phyloP scores from a whole-genome alignment of 2,113 vertebrate species.

The Illadopsis cleaveri region DNA sequence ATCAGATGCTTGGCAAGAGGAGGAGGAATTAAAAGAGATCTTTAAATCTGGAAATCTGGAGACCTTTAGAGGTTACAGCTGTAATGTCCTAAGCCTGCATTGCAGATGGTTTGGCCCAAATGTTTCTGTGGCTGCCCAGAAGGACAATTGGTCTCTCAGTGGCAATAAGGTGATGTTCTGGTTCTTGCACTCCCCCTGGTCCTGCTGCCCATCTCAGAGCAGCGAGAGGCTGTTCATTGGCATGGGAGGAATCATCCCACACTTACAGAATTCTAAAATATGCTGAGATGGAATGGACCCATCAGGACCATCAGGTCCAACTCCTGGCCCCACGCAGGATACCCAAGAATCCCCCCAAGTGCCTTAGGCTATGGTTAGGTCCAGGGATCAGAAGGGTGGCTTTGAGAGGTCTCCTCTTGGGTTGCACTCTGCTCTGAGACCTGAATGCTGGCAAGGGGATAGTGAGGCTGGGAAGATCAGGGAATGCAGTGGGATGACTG shows the following conservation, averaged over 20 bases:
- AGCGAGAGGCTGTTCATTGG: rapidly evolving
- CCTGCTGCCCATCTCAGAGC: background rate
- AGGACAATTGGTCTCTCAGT: rapidly evolving
- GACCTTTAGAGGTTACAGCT: constrained; percentile 25
- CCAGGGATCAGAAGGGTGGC: background rate
- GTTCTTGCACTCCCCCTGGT: background rate
- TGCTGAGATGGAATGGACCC: background rate
- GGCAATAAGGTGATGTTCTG: background rate
- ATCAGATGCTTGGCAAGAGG: constrained; percentile 25
- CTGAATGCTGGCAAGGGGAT: background rate
- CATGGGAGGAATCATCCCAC: background rate
- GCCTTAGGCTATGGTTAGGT: background rate
- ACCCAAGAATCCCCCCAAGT: background rate
- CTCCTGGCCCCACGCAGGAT: background rate
- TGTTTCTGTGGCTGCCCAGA: background rate
- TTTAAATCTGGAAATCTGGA: constrained; percentile 27
- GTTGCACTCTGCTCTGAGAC: background rate
- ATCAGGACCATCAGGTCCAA: background rate
- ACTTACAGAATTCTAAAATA: background rate
- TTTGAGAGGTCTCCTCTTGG: background rate
- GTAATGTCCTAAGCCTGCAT: background rate
- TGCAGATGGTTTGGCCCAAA: constrained; percentile 37
- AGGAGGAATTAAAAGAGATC: constrained; percentile 45
- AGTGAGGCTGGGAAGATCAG: background rate
- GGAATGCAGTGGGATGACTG: background rate